Base-by-base conservation (phyloP, 2,113 vertebrate genomes). In the Emydocephalus ijimae region DNA sequence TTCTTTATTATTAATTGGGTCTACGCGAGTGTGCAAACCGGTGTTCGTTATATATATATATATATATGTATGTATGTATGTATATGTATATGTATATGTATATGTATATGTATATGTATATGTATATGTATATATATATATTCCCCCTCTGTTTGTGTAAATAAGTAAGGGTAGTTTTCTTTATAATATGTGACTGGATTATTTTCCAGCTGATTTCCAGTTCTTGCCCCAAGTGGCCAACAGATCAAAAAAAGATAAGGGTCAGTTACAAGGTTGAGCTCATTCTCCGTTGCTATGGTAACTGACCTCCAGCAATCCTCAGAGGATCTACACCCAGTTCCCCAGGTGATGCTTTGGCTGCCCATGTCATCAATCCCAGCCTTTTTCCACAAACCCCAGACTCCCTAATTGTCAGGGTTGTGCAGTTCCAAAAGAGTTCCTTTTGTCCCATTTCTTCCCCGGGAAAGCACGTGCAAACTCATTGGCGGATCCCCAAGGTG, bases 271-370 rank as follows among this genome's bases (percentile, higher is more conserved):
- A 98, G 98, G 98, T 98, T 98, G 98, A 98, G 97, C 98, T 97
- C 98, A 98, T 98, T 98, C 97, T 93, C 95, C 92, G 98, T 99
- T 98, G 97, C 98, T 98, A 98, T 99, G 97, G 98, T 98, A 99
- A 99, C 99, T 98, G 98, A 99, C 99, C 99, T 98, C 98, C 97
- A 98, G 98, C 98, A 96, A 97, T 98, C 98, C 98, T 98, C 98
- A 85, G 98, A 98, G 98, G 98, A 98, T 8, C 97, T 98, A 97
- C 98, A 97, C 96, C 98, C 97, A 97, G 97, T 97, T 98, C 98
- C 98, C 98, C 98, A 97, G 98, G 97, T 98, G 96, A 96, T 96
- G 97, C 96, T 98, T 97, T 95, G 96, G 94, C 96, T 96, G 96
- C 98, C 98, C 98, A 96, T 92, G 24, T 98, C 98, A 98, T 99